Percentiles rank a stretch among this genome's conserved stretches.
These are phyloP conservation scores for Scopus umbretta DNA, from an alignment of 2,113 vertebrate species.

Conservation along the genomic window DNA sequence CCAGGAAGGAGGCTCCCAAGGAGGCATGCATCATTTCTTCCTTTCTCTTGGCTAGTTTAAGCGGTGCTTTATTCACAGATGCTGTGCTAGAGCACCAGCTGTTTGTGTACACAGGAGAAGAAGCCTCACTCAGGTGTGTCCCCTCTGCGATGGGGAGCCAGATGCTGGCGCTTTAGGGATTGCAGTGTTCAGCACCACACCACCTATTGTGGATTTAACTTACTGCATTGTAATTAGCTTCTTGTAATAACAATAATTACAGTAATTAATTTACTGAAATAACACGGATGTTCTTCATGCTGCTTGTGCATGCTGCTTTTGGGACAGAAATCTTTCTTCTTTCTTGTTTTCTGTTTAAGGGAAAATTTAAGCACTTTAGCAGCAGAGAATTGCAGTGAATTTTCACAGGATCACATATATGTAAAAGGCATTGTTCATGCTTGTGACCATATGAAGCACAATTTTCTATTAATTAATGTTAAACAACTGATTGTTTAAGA, in stretches of 20 bases:
- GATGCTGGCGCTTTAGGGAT: background rate
- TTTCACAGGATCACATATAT: background rate
- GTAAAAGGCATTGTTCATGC: background rate
- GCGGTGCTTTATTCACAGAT: background rate
- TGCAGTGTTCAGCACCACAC: background rate
- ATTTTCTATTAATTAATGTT: conserved; percentile 12
- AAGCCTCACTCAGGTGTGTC: background rate
- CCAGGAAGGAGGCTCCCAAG: background rate
- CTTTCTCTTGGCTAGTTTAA: background rate
- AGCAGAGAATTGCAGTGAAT: background rate
- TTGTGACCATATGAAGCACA: background rate
- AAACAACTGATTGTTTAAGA: background rate
- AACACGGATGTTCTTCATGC: conserved; percentile 11
- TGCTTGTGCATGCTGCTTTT: conserved; percentile 2
- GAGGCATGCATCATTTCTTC: background rate
- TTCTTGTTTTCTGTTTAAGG: background rate
- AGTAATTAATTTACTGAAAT: conserved; percentile 47
- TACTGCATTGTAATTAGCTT: conserved; percentile 5
- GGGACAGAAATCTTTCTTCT: background rate
- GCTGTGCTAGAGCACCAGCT: background rate
- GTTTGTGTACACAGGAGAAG: background rate
- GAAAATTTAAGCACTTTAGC: background rate
- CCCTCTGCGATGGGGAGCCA: background rate
- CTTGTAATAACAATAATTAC: conserved; percentile 54
- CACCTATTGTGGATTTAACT: background rate